Conservation (phyloP, 2,888 invertebrate genomes). For the Monopis laevigella region DNA sequence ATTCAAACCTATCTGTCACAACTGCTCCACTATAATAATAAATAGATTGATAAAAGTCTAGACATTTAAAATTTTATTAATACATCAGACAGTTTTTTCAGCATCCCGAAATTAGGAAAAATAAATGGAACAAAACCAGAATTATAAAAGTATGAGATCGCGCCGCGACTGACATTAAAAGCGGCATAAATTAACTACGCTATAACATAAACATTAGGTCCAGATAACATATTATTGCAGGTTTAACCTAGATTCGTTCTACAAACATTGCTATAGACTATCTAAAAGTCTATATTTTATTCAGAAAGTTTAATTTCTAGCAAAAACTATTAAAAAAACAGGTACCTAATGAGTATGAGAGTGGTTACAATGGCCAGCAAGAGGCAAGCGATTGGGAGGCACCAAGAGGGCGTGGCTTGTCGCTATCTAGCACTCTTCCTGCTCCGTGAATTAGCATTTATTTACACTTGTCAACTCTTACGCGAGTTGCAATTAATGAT, state of each 20-base stretch:
- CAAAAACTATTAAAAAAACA: background rate
- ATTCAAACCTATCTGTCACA: too few relatives aligned
- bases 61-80: too few relatives aligned
- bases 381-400: conserved; percentile 4
- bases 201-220: conserved; percentile 28
- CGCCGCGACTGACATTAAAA: conserved; percentile 13
- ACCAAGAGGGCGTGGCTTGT: conserved; percentile 4
- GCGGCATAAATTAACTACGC: conserved; percentile 15
- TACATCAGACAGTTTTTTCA: too few relatives aligned
- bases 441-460: conserved; percentile 7
- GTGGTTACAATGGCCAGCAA: background rate
- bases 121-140: too few relatives aligned
- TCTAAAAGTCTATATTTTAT: background rate
- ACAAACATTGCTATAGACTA: conserved; percentile 8
- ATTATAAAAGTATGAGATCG: too few relatives aligned
- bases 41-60: too few relatives aligned
- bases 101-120: too few relatives aligned
- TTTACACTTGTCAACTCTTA: conserved; percentile 5
- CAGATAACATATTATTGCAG: conserved; percentile 42
- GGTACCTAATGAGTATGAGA: background rate
- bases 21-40: too few relatives aligned
- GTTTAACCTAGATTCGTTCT: conserved; percentile 36
- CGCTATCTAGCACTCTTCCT: conserved; percentile 9
- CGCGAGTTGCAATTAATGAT: conserved; percentile 3
- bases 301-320: background rate